Conservation (phyloP, 2,888 invertebrate genomes). For the Drosophila limbata region DNA sequence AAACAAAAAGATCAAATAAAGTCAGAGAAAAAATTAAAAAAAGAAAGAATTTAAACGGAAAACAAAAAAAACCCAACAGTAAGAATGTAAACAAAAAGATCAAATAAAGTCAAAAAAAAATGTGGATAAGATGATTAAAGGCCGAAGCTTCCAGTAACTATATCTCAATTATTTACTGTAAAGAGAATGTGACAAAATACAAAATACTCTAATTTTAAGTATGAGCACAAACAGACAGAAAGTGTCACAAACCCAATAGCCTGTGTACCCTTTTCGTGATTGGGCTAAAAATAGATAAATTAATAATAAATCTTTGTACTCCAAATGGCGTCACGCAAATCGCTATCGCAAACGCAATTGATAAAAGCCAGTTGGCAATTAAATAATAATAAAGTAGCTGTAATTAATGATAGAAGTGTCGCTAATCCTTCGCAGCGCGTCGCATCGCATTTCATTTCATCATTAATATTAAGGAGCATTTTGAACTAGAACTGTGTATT, state of each 20-base stretch:
- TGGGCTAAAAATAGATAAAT: neutral
- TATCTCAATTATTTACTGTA: too few species aligned
- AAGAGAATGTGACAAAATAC: too few species aligned
- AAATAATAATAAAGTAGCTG: slow-evolving; percentile 71
- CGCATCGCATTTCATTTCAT: slow-evolving; percentile 37
- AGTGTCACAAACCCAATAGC: neutral
- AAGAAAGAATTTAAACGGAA: too few species aligned
- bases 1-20: too few species aligned
- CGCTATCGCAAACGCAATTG: slow-evolving; percentile 25
- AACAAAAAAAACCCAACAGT: too few species aligned
- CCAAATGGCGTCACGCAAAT: slow-evolving; percentile 20
- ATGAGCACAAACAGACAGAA: neutral
- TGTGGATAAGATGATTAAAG: too few species aligned
- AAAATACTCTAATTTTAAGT: too few species aligned
- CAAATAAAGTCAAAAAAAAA: too few species aligned
- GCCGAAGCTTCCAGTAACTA: too few species aligned
- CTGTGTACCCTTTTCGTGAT: neutral
- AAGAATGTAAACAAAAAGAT: too few species aligned
- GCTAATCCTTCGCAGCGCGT: slow-evolving; percentile 60
- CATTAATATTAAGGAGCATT: slow-evolving; percentile 62
- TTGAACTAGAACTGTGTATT: slow-evolving; percentile 51
- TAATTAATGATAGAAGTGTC: slow-evolving; percentile 64
- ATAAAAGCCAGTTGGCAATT: slow-evolving; percentile 56
- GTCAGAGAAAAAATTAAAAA: too few species aligned
- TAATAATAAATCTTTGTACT: neutral